These are phyloP conservation scores for Biston betularia DNA, from an alignment of 2,888 invertebrate genomes.

Conservation along the genomic window DNA sequence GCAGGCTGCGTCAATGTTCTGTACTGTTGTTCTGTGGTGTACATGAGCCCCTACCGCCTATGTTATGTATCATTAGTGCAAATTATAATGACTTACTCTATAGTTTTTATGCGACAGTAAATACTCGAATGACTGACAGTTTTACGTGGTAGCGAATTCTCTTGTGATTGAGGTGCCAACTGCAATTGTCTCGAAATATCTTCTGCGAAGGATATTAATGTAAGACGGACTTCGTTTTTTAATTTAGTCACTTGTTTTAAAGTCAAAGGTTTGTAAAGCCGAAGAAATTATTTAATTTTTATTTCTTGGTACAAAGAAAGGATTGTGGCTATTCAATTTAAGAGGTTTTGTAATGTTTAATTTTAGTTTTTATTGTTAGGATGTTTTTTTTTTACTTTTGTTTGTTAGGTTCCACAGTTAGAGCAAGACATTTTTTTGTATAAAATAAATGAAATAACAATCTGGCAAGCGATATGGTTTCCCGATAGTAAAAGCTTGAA, in stretches of 20 bases:
- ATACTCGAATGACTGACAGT: constrained; percentile 18
- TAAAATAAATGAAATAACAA: too few relatives aligned
- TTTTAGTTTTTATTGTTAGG: too few relatives aligned
- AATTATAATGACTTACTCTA: constrained; percentile 22
- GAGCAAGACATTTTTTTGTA: too few relatives aligned
- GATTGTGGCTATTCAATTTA: too few relatives aligned
- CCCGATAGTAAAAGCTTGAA: too few relatives aligned
- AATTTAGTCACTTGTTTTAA: background rate
- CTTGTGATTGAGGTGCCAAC: constrained; percentile 22
- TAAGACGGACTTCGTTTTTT: background rate
- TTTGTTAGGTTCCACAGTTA: too few relatives aligned
- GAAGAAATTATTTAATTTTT: too few relatives aligned
- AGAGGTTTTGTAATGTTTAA: too few relatives aligned
- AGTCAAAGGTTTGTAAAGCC: too few relatives aligned
- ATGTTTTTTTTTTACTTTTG: too few relatives aligned
- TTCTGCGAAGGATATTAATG: background rate
- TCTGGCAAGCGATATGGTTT: too few relatives aligned
- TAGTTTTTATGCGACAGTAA: constrained; percentile 18
- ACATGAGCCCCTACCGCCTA: constrained; percentile 27
- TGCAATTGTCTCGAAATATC: constrained; percentile 1
- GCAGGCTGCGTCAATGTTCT: background rate
- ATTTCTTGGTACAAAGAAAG: too few relatives aligned
- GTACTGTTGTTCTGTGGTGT: constrained; percentile 17
- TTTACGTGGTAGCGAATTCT: constrained; percentile 11
- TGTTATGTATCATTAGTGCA: constrained; percentile 62